phyloP scores from a whole-genome alignment of 1,140 invertebrate species.

The Propsilocerus akamusi region DNA sequence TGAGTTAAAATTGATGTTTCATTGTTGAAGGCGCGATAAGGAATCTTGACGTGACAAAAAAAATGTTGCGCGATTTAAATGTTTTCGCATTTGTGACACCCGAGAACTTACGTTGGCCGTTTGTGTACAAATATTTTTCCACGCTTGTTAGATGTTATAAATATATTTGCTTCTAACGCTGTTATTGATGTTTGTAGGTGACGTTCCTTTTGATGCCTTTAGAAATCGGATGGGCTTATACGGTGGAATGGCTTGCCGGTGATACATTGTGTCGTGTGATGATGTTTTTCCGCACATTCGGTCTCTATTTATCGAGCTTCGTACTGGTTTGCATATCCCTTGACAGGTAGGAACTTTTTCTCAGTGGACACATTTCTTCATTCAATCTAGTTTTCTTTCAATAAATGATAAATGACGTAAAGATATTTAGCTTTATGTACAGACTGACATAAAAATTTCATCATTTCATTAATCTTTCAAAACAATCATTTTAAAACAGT shows the following conservation, averaged over 20 bases:
- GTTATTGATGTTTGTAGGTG: slow-evolving; percentile 33
- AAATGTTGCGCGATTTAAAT: too few species aligned
- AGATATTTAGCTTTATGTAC: too few species aligned
- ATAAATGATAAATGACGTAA: too few species aligned
- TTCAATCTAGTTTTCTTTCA: too few species aligned
- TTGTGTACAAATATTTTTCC: not conserved
- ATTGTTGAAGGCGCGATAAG: too few species aligned
- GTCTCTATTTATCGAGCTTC: slow-evolving; percentile 70
- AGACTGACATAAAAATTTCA: not conserved
- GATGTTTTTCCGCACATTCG: slow-evolving; percentile 69
- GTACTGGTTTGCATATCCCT: slow-evolving; percentile 73
- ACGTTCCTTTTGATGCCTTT: slow-evolving; percentile 81
- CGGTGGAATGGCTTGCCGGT: slow-evolving; percentile 64
- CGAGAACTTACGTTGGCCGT: too few species aligned
- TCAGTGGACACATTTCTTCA: not conserved
- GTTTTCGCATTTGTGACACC: too few species aligned
- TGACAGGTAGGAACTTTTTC: slow-evolving; percentile 41
- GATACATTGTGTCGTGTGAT: slow-evolving; percentile 65
- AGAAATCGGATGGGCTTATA: slow-evolving; percentile 70
- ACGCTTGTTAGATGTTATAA: not conserved
- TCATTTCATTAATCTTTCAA: not conserved
- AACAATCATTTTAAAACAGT: not conserved
- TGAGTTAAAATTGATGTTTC: too few species aligned
- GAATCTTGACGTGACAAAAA: too few species aligned
- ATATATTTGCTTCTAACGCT: slow-evolving; percentile 5